Evolutionary conservation across 2,888 invertebrate genomes (phyloP).

Genomic region (Rhopalosiphum nymphaeae): DNA sequence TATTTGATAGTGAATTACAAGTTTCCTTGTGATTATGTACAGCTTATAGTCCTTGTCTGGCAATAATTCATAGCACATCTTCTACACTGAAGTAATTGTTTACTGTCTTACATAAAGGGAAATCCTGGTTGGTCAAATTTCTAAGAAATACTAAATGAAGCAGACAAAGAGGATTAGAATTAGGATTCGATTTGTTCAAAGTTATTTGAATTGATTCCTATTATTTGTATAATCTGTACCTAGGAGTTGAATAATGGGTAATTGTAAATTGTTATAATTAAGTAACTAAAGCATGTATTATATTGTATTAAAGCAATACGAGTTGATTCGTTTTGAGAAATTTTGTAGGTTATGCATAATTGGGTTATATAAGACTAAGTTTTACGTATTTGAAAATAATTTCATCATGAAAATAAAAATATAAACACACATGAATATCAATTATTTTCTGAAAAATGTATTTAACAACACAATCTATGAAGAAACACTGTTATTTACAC

Average conservation of each 20-base stretch:
- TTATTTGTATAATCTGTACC: background rate
- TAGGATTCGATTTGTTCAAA: background rate
- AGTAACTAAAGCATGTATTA: background rate
- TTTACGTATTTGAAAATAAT: background rate
- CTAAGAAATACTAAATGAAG: conserved; percentile 16
- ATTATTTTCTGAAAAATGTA: background rate
- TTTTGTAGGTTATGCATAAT: background rate
- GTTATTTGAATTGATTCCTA: background rate
- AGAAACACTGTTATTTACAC: background rate
- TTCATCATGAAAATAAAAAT: background rate
- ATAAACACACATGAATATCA: background rate
- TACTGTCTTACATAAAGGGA: conserved; percentile 6
- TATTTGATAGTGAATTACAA: background rate
- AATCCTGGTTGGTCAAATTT: conserved; percentile 41
- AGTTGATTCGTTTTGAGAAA: background rate
- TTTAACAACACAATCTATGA: background rate
- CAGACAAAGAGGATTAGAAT: conserved; percentile 4
- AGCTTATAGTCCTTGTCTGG: background rate
- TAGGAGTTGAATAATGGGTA: background rate
- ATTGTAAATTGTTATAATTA: background rate
- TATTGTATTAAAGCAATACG: too few species aligned
- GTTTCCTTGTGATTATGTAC: background rate
- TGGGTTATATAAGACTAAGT: background rate
- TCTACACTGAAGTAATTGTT: background rate
- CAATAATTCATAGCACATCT: background rate